Evolutionary conservation across 1,140 invertebrate species (phyloP).

Genomic region (Ruditapes philippinarum): DNA sequence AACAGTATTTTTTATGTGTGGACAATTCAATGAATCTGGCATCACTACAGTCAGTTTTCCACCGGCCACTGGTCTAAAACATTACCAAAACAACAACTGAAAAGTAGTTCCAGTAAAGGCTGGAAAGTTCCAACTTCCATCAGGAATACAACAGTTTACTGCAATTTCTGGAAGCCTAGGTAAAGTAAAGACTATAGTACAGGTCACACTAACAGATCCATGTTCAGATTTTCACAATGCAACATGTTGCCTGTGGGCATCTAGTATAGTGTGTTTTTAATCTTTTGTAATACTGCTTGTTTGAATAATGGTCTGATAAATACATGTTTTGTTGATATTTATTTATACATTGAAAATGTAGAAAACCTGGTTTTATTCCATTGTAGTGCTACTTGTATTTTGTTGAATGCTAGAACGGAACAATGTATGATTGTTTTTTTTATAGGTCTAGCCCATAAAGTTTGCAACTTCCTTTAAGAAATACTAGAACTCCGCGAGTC

Average conservation of each 20-base stretch:
- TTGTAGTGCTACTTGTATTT: conserved; percentile 7
- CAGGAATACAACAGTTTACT: conserved; percentile 6
- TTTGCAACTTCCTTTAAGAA: too few relatives aligned
- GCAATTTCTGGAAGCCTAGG: conserved; percentile 14
- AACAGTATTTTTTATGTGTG: conserved; percentile 5
- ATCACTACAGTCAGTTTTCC: conserved; percentile 21
- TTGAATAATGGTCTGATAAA: conserved; percentile 6
- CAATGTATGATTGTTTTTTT: conserved; percentile 18
- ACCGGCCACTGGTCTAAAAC: conserved; percentile 6
- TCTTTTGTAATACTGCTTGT: background rate
- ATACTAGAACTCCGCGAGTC: too few relatives aligned
- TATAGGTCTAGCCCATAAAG: background rate
- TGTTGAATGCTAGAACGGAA: background rate
- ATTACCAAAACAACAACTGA: conserved; percentile 17
- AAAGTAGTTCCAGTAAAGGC: conserved; percentile 12
- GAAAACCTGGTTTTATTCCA: conserved; percentile 4
- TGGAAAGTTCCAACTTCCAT: conserved; percentile 18
- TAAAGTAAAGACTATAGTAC: conserved; percentile 7
- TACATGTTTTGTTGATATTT: conserved; percentile 2
- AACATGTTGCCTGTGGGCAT: conserved; percentile 12
- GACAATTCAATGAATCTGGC: conserved; percentile 3
- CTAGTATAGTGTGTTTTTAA: background rate
- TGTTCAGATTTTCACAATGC: conserved; percentile 16
- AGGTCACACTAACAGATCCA: conserved; percentile 25
- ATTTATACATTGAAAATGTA: conserved; percentile 15